Evolutionary conservation across 2,113 vertebrate species (phyloP), one percentile per base, ranked within the genome.

Genomic region (Brachypodius melanocephalos): DNA sequence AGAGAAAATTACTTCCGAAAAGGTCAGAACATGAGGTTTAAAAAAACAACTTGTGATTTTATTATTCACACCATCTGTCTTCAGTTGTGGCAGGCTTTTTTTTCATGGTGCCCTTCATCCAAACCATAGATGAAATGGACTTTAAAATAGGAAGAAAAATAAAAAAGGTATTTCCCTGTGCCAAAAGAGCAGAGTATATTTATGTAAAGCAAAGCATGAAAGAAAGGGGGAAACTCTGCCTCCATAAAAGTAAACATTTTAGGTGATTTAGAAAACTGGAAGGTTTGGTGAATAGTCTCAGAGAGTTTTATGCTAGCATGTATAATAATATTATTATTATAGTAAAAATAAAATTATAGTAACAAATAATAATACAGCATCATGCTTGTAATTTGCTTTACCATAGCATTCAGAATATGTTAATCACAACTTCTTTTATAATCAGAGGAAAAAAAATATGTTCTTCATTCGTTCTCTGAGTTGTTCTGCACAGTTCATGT

Each of bases 1-100:
- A 71, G n/a, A 81, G 67, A 72, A 94, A 94, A 96, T 92, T 86
- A 69, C 48, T 94, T 95, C 76, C 65, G 45, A 55, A 94, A 95
- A 95, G 46, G 46, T 90, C 69, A 96, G 77, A 77, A 89, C 46
- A 77, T 3, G 78, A 65, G 77, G 89, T 89, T 89, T 69, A 79
- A 84, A 92, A 77, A 36, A 34, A 26, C 14, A 21, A 8, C 18
- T 58, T 38, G 32, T 62, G 69, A 65, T 86, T 92, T 82, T 91
- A 85, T 93, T 93, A 78, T 90, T 94, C 80, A 91, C 38, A 25
- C 59, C 83, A 48, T 67, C 40, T 75, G 28, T 66, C 43, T 90
- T 36, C 85, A 87, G 3, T 76, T 89, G 75, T 87, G 77, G 48
- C 26, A 71, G 46, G 29, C 17, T 92, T 90, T 63, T 46, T 46